Evolutionary conservation across 1,140 invertebrate species (phyloP), one percentile per base, ranked within the genome.

Genomic region (Euglossa dilemma): DNA sequence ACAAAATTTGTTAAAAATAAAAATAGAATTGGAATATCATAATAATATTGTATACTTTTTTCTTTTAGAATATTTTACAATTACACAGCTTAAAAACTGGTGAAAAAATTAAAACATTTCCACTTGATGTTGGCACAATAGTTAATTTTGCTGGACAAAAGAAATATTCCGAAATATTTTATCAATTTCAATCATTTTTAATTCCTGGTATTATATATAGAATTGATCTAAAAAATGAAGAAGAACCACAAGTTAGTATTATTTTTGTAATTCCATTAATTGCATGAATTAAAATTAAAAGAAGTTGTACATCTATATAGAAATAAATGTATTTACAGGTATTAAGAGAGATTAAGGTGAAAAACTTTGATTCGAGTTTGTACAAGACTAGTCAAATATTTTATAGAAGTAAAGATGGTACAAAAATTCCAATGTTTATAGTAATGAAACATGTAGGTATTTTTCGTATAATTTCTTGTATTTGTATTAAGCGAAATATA

Each of bases 351-450:
- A 97, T 98, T 11, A 96, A 97, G 93, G 95, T 99, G 14, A 96
- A 97, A 77, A 97, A 97, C 78, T 98, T 99, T 93, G 96, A 99
- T 94, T 93, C 96, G 7, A 95, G 95, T 12, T 93, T 97, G 73
- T 99, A 98, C 92, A 96, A 97, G 92, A 97, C 97, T 6, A 96
- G 97, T 74, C 99, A 99, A 95, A 95, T 99, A 61, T 99, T 99
- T 95, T 99, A 99, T 93, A 91, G 95, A 3, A 98, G 98, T 93
- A 99, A 98, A 95, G 99, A 99, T 95, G 98, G 98, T 76, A 99
- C 98, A 2, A 97, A 97, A 94, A 96, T 99, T 87, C 99, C 99
- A 7, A 99, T 99, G 99, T 99, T 99, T 94, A 97, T 99, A 85
- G 96, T 99, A 50, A 96, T 96, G 85, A 97, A 96, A 91, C 98